Evolutionary conservation across 1,140 invertebrate genomes (phyloP), one percentile per base, ranked within the genome.

Genomic region (Cyclargus thomasi): DNA sequence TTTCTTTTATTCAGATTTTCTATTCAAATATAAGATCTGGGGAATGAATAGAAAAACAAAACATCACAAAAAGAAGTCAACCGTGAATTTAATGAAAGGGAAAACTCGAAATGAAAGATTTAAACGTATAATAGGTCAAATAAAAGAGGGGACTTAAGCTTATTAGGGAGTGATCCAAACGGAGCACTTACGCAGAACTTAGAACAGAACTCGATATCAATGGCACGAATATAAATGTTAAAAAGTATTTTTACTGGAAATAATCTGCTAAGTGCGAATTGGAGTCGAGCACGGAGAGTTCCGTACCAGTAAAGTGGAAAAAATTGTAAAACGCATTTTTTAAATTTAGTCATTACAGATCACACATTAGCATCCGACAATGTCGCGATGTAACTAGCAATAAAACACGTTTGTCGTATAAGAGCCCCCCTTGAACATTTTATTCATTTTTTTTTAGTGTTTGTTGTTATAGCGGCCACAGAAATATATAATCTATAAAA

Each of bases 151-250:
- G 67, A 67, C 67, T 70, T 76, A 83, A 83, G 76, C 79, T 82
- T 83, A 83, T 83, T 80, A 85, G 73, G 72, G 69, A 71, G 72
- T 69, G 74, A 74, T 65, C 70, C 64, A 78, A 84, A 74, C 78
- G 69, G 79, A 79, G 76, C 76, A 80, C 78, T 82, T 79, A 80
- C 75, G 83, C 75, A 79, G 74, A 81, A 80, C 76, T 85, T 77
- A 80, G 74, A 81, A 84, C 78, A 82, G 81, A 85, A 82, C 77
- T 86, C 80, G 81, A 87, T 83, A 88, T 85, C 81, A 85, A 81
- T 81, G 77, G 82, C 83, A 82, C 77, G 68, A 83, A 77, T 73
- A 75, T 77, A 78, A 70, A 67, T 69, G 74, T 36, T 71, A 75
- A 75, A 80, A 85, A 82, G 75, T 79, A 80, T 82, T 83, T 85